Evolutionary conservation across 1,140 invertebrate genomes (phyloP), one percentile per base, ranked within the genome.

Genomic region (Nylanderia fulva): DNA sequence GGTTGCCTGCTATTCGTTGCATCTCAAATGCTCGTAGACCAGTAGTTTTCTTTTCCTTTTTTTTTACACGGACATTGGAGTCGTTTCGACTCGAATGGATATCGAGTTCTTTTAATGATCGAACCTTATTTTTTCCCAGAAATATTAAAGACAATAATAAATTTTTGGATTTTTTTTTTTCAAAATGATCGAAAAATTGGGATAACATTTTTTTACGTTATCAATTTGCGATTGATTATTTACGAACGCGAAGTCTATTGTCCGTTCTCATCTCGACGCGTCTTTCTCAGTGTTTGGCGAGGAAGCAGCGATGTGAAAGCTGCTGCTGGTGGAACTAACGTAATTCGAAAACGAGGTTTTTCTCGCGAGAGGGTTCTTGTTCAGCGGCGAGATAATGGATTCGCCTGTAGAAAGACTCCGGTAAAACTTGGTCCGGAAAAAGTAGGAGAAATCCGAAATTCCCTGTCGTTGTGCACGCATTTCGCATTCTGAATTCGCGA

Each of bases 371-470:
- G 42, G 52, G n/a, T 66, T 77, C 61, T 79, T 54, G 33, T 79
- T 79, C 63, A 15, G 21, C 29, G 21, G n/a, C 74, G 80, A 76
- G 76, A 79, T 79, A 79, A 79, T 79, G 76, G 76, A 79, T 68
- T 48, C 21, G 15, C 33, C 21, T 63, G 61, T 56, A 56, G 45
- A 79, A 68, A 79, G 76, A 48, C 21, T 56, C 21, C 15, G 13
- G 61, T 27, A 68, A 79, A 79, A 79, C 76, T 79, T 63, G 5
- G 5, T 15, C 21, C 24, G 42, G 33, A 24, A 36, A 48, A 48
- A 27, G 39, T 33, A 42, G 39, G 58, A 63, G 24, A 33, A 33
- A 33, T 27, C 63, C 68, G 33, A 76, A 76, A 56, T 79, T 79
- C 36, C 42, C 15, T 18, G 60, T 27, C 29, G 61, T 79, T 36